These are phyloP conservation scores for Microplitis manilae DNA, from an alignment of 2,888 invertebrate species.

Conservation along the genomic window DNA sequence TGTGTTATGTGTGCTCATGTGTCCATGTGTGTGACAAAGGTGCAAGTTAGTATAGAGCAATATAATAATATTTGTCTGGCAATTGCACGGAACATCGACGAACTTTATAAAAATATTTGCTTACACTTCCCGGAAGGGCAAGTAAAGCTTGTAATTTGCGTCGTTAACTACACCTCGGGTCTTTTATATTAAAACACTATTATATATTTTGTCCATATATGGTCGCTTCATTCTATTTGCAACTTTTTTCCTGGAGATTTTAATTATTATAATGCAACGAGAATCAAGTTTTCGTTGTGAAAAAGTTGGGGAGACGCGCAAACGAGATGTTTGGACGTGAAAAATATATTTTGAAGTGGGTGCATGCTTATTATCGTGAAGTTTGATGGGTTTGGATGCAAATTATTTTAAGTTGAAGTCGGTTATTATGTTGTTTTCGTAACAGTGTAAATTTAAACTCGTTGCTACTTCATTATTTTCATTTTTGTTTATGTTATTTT, in stretches of 20 bases:
- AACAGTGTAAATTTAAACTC: background rate
- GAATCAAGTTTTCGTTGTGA: too few species aligned
- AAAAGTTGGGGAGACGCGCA: background rate
- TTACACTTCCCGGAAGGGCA: conserved; percentile 32
- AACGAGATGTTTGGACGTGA: background rate
- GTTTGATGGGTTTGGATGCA: background rate
- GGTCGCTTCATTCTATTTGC: background rate
- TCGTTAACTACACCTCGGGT: background rate
- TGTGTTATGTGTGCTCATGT: background rate
- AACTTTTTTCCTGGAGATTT: background rate
- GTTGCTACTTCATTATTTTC: background rate
- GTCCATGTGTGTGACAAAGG: background rate
- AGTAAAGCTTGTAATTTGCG: conserved; percentile 22
- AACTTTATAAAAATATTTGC: conserved; percentile 11
- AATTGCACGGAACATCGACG: background rate
- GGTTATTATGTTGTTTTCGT: background rate
- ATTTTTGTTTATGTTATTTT: background rate
- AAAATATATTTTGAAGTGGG: background rate
- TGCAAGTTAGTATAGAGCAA: background rate
- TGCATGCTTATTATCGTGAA: background rate
- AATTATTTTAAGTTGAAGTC: background rate
- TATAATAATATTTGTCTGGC: background rate
- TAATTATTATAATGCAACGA: background rate
- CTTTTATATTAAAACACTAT: background rate
- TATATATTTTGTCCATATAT: background rate